Evolutionary conservation across 2,888 invertebrate species (phyloP).

Genomic region (Argyresthia albistria): DNA sequence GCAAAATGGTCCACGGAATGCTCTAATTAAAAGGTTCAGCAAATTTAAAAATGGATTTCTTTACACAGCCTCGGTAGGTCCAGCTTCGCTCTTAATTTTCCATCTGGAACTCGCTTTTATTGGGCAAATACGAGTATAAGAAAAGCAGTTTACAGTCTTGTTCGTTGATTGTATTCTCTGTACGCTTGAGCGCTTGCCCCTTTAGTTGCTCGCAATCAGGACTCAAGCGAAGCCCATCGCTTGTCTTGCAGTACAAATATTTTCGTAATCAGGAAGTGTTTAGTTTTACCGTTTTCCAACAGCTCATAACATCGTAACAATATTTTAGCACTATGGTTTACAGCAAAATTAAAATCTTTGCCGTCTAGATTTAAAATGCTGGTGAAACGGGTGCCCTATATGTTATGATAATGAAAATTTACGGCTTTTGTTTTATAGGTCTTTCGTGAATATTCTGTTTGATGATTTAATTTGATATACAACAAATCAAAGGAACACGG

Average conservation of each 20-base stretch:
- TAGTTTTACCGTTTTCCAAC: conserved; percentile 28
- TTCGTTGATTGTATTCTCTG: background rate
- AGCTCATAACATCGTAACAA: too few species aligned
- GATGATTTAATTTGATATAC: too few species aligned
- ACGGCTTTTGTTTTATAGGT: too few species aligned
- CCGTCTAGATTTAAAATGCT: too few species aligned
- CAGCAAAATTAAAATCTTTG: too few species aligned
- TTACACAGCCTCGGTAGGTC: background rate
- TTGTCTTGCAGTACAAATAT: background rate
- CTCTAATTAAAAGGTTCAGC: background rate
- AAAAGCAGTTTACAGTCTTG: background rate
- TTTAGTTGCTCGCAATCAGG: background rate
- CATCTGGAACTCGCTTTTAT: conserved; percentile 8
- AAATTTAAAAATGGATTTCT: background rate
- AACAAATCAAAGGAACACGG: too few species aligned
- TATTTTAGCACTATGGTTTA: too few species aligned
- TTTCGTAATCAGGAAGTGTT: conserved; percentile 7
- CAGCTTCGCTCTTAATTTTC: conserved; percentile 10
- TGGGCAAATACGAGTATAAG: background rate
- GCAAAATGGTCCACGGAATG: conserved; percentile 19
- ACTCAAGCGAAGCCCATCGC: background rate
- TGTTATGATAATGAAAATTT: too few species aligned
- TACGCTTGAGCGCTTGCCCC: background rate
- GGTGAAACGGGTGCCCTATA: too few species aligned
- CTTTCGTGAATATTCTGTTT: too few species aligned